Percentiles rank a stretch among this genome's conserved stretches.
Conservation (phyloP, 1,140 invertebrate species). For the Saccostrea cuccullata region DNA sequence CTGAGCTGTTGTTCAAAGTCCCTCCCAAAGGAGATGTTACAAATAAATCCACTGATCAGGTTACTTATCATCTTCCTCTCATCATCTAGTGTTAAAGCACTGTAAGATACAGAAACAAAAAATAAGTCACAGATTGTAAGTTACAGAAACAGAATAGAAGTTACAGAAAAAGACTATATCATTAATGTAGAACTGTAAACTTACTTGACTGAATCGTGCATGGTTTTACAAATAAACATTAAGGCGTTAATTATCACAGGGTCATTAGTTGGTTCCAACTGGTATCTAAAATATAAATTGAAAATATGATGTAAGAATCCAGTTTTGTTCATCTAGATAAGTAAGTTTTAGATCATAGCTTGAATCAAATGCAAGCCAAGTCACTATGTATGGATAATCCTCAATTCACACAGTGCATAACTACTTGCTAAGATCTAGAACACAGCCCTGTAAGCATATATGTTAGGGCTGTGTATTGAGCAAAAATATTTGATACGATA, state of each 20-base stretch:
- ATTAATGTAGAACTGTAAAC: slow-evolving; percentile 64
- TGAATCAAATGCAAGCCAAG: too few species aligned
- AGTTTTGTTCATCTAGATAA: background rate
- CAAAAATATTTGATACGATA: too few species aligned
- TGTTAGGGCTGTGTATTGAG: too few species aligned
- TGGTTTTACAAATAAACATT: slow-evolving; percentile 90
- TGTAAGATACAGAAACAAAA: slow-evolving; percentile 73
- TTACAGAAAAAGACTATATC: background rate
- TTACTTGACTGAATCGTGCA: slow-evolving; percentile 96
- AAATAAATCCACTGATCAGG: slow-evolving; percentile 89
- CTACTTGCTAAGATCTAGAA: too few species aligned
- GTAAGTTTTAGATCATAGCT: background rate
- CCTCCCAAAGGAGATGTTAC: slow-evolving; percentile 88
- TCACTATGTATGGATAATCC: too few species aligned
- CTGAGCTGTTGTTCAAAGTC: slow-evolving; percentile 94
- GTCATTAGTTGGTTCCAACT: slow-evolving; percentile 85
- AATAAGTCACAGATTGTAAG: too few species aligned
- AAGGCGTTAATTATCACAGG: slow-evolving; percentile 91
- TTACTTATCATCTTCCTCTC: slow-evolving; percentile 91
- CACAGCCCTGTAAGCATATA: too few species aligned
- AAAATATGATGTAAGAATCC: background rate
- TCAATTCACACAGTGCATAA: too few species aligned
- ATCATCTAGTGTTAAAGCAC: slow-evolving; percentile 94
- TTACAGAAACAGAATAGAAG: too few species aligned
- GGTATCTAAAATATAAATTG: slow-evolving; percentile 76